Evolutionary conservation across 1,140 invertebrate species (phyloP).

Genomic region (Dendrolimus kikuchii): DNA sequence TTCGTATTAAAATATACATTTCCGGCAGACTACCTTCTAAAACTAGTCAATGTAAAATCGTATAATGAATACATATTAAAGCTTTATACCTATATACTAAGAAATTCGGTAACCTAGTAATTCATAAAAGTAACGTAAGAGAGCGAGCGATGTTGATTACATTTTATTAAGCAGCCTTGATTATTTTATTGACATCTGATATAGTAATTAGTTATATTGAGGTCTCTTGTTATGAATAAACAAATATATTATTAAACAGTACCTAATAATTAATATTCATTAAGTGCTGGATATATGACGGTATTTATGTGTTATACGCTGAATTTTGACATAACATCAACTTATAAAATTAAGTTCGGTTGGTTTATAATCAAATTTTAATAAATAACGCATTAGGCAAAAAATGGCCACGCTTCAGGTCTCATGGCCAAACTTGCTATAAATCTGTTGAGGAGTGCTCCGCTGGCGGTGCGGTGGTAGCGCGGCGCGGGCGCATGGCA

Average conservation of each 20-base stretch:
- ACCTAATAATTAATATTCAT: conserved; percentile 40
- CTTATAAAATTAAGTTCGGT: conserved; percentile 44
- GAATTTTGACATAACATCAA: conserved; percentile 41
- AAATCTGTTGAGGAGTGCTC: conserved; percentile 50
- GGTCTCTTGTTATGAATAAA: conserved; percentile 35
- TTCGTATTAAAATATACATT: no score
- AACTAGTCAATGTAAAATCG: no score
- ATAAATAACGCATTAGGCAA: conserved; percentile 68
- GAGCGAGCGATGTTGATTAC: no score
- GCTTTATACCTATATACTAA: no score
- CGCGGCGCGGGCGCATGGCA: conserved; percentile 7
- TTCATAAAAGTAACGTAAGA: no score
- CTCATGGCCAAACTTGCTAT: conserved; percentile 67
- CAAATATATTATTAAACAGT: conserved; percentile 15
- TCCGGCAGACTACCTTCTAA: no score
- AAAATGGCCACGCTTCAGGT: conserved; percentile 61
- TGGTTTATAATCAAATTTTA: conserved; percentile 65
- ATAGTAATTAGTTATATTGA: conserved; percentile 30
- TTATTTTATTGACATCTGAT: conserved; percentile 13
- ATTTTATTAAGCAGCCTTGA: not conserved
- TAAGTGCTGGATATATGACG: conserved; percentile 27
- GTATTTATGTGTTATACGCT: conserved; percentile 43
- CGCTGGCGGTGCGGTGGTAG: conserved; percentile 9
- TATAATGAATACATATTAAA: no score
- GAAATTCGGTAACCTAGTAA: no score